Percentiles rank a stretch among this genome's conserved stretches.
Conservation (phyloP, 2,113 vertebrate species). For the Rhegmatorhina hoffmannsi region DNA sequence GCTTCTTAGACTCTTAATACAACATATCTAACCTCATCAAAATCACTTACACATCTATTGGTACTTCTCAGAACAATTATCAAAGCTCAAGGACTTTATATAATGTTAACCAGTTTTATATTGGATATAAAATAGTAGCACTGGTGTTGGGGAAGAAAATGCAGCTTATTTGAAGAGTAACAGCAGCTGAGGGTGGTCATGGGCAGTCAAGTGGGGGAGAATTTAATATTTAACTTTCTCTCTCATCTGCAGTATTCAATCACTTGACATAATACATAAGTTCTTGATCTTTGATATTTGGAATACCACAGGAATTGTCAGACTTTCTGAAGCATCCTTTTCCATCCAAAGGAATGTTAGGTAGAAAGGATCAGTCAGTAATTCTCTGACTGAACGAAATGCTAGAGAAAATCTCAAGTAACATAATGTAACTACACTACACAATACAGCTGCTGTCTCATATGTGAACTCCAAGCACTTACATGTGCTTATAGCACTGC, state of each 20-base stretch:
- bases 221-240: constrained; percentile 35
- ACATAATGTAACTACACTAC: not conserved
- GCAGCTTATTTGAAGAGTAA: not conserved
- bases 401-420: not conserved
- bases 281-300: constrained; percentile 54
- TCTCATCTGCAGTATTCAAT: constrained; percentile 14
- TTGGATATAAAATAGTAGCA: not conserved
- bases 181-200: not conserved
- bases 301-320: not conserved
- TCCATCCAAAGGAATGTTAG: not conserved
- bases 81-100: constrained; percentile 32
- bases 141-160: not conserved
- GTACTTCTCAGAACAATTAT: constrained; percentile 29
- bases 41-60: not conserved
- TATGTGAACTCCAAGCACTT: not conserved
- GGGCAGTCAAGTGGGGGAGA: not conserved
- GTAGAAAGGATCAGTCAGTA: not conserved
- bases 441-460: not conserved
- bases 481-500: not conserved
- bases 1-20: not conserved
- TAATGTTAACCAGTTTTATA: constrained; percentile 46
- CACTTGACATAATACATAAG: constrained; percentile 15
- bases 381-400: not conserved
- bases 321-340: constrained; percentile 22
- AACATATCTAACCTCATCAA: not conserved